phyloP scores from a whole-genome alignment of 2,888 invertebrate genomes.

The Acanthosepion pharaonis region DNA sequence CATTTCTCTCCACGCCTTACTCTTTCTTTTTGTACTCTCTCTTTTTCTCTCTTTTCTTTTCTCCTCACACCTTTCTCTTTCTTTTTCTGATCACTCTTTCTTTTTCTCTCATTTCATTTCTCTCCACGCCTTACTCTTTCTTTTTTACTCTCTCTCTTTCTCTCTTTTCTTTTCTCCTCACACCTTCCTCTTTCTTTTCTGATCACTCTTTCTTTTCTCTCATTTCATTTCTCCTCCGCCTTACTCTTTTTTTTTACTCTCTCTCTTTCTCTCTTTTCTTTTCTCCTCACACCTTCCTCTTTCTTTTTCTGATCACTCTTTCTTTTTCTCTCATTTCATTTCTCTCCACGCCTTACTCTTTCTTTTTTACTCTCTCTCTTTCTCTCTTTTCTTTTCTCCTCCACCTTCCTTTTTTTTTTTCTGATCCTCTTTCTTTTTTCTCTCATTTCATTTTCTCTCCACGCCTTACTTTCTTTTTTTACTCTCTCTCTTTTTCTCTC shows the following conservation, averaged over 20 bases:
- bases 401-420: not conserved
- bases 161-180: not conserved
- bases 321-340: not conserved
- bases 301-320: not conserved
- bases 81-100: not conserved
- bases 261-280: not conserved
- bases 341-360: not conserved
- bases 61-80: not conserved
- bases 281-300: not conserved
- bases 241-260: not conserved
- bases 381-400: not conserved
- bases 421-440: not conserved
- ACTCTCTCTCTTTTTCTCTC: not conserved
- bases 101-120: not conserved
- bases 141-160: not conserved
- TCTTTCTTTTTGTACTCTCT: not conserved
- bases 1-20: not conserved
- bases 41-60: not conserved
- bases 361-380: not conserved
- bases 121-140: not conserved
- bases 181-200: not conserved
- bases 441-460: not conserved
- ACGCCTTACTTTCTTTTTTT: not conserved
- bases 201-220: not conserved
- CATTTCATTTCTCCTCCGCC: not conserved